Evolutionary conservation across 2,113 vertebrate species (phyloP).

Genomic region (Okapia johnstoni): DNA sequence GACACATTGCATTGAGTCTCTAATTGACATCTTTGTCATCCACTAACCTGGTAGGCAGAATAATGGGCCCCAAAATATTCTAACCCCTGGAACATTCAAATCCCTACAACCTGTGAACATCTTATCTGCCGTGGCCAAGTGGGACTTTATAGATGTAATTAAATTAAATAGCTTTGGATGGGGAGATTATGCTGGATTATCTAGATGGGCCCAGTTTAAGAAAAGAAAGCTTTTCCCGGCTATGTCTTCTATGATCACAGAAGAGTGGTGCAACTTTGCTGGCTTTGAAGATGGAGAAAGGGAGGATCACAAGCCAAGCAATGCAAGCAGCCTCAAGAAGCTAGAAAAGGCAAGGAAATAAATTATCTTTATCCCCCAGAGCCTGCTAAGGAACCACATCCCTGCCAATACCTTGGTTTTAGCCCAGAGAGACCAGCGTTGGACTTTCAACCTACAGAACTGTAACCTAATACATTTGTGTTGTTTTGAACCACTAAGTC

Average conservation of each 20-base stretch:
- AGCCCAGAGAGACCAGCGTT: not conserved
- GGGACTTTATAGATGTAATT: not conserved
- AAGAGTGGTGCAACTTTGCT: not conserved
- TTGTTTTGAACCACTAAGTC: not conserved
- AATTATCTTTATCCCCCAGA: not conserved
- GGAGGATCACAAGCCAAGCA: not conserved
- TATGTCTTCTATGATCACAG: not conserved
- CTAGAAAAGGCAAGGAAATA: not conserved
- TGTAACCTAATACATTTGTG: not conserved
- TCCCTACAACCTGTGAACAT: not conserved
- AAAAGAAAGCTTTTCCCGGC: not conserved
- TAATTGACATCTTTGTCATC: not conserved
- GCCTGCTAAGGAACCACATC: not conserved
- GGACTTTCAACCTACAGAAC: not conserved
- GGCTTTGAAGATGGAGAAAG: not conserved
- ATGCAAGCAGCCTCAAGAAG: not conserved
- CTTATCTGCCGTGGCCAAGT: not conserved
- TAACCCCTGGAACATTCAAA: not conserved
- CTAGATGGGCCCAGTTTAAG: not conserved
- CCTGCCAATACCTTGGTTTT: not conserved
- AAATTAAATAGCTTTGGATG: not conserved
- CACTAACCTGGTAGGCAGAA: not conserved
- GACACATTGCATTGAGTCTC: not conserved
- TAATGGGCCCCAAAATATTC: not conserved
- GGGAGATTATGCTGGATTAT: not conserved